Base-by-base conservation (phyloP, 2,797 vertebrate genomes). In the Spinibarbus caldwelli region DNA sequence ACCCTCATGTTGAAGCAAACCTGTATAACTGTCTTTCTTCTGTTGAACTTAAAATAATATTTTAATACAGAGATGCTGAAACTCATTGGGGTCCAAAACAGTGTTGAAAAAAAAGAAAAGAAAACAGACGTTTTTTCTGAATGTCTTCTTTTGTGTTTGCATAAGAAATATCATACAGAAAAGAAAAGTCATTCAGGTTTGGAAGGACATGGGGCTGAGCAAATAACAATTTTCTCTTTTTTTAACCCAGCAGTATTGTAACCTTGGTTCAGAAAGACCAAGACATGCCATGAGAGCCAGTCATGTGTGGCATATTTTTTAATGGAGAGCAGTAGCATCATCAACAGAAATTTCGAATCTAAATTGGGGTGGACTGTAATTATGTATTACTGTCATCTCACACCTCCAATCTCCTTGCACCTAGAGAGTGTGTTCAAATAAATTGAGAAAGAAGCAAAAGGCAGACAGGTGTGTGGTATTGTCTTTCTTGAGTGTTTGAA, bases 261-360 rank as follows among this genome's bases (percentile, higher is more conserved):
- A 83, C 41, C 80, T 66, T 88, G 82, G 52, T 75, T 81, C 52
- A 81, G 67, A 90, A 82, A 80, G 29, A 78, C 71, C 52, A 82
- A 12, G 26, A 45, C 26, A 31, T 14, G 49, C 49, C 10, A 11
- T 52, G 31, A 71, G 49, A 71, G 14, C 9, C 17, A 31, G 23
- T 41, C 68, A 75, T 14, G 72, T 59, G 6, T 45, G 57, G 29
- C 8, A 62, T 75, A 62, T 64, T 64, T 75, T 75, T 38, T 29
- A 67, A 70, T 36, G 36, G n/a, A 45, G 11, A 62, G 29, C 68
- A 80, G 41, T 14, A 38, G 41, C 76, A 45, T 57, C 64, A 31
- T 70, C 36, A 54, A 68, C 26, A 57, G 29, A 70, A 34, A 70
- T 59, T 41, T 67, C 0, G 2, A 41, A 49, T 26, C 29, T 21